These are phyloP conservation scores for Blastobasis lacticolella DNA, from an alignment of 2,888 invertebrate genomes.

Conservation along the genomic window DNA sequence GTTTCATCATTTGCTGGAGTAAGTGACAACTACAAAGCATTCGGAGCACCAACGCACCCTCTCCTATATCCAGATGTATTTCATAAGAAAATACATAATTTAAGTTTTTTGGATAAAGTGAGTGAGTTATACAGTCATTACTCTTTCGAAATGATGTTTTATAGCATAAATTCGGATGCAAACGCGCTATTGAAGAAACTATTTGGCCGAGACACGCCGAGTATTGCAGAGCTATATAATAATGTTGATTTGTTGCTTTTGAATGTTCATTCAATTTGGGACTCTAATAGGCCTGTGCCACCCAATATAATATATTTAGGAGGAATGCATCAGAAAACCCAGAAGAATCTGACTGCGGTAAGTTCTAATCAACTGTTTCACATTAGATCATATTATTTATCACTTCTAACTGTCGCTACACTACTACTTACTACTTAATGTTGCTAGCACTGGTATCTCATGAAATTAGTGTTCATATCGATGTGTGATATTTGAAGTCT, in stretches of 20 bases:
- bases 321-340: slow-evolving; percentile 40
- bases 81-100: slow-evolving; percentile 18
- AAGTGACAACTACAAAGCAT: slow-evolving; percentile 13
- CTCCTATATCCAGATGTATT: slow-evolving; percentile 23
- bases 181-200: slow-evolving; percentile 10
- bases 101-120: slow-evolving; percentile 19
- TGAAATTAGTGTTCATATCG: too few relatives aligned
- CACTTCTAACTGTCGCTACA: too few relatives aligned
- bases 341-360: slow-evolving; percentile 43
- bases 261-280: slow-evolving; percentile 45
- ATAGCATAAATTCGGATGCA: slow-evolving; percentile 8
- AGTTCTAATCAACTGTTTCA: too few relatives aligned
- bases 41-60: slow-evolving; percentile 29
- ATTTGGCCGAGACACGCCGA: slow-evolving; percentile 13
- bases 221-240: slow-evolving; percentile 2
- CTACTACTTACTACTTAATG: too few relatives aligned
- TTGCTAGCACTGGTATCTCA: too few relatives aligned
- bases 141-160: neutral
- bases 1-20: slow-evolving; percentile 27
- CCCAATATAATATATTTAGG: slow-evolving; percentile 47
- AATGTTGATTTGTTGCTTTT: slow-evolving; percentile 26
- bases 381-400: too few relatives aligned
- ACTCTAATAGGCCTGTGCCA: slow-evolving; percentile 38
- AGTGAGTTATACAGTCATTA: slow-evolving; percentile 10
- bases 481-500: too few relatives aligned